Conservation (phyloP, 2,888 invertebrate genomes). For the Andrena hattorfiana region DNA sequence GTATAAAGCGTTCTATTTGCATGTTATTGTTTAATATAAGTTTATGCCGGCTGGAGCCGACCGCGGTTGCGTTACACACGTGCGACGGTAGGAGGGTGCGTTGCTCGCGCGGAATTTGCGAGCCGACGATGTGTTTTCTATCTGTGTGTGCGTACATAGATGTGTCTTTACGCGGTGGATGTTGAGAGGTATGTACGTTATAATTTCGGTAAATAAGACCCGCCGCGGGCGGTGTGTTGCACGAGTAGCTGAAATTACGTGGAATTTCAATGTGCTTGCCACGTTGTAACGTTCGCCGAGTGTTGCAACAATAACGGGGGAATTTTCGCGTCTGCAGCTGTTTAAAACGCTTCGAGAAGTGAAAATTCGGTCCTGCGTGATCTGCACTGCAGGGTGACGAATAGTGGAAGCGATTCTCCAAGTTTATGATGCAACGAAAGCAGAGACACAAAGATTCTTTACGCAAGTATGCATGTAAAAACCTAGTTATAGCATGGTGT, state of each 20-base stretch:
- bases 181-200: constrained; percentile 34
- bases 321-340: constrained; percentile 4
- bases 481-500: neutral
- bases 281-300: constrained; percentile 9
- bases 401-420: neutral
- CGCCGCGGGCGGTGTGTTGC: constrained; percentile 1
- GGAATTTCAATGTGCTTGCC: constrained; percentile 8
- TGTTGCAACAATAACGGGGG: constrained; percentile 9
- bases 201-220: constrained; percentile 64
- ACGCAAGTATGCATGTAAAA: too few species aligned
- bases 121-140: constrained; percentile 49
- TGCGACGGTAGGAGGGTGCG: neutral
- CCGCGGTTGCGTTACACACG: constrained; percentile 37
- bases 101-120: constrained; percentile 5
- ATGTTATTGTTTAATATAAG: constrained; percentile 83
- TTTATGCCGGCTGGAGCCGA: constrained; percentile 73
- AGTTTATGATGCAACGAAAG: too few species aligned
- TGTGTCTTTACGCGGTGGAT: constrained; percentile 49
- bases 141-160: constrained; percentile 20
- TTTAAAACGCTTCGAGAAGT: constrained; percentile 8
- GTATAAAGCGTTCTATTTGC: constrained; percentile 78
- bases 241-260: neutral
- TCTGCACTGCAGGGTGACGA: neutral
- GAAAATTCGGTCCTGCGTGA: neutral
- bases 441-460: too few species aligned